Conservation (phyloP, 2,113 vertebrate genomes). For the Glaucomys volans region DNA sequence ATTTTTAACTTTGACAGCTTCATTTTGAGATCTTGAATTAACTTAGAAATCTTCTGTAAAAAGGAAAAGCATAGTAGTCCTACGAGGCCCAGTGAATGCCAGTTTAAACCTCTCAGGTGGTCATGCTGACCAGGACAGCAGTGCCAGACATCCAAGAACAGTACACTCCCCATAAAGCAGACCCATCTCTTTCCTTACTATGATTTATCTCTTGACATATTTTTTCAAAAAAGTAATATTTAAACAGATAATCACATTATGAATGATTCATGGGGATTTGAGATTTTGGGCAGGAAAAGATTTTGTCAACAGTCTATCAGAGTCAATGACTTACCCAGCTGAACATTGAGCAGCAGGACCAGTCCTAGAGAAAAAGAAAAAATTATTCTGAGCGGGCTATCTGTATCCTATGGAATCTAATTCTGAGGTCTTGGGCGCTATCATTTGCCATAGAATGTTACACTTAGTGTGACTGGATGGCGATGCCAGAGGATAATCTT, state of each 20-base stretch:
- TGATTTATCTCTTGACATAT: neutral
- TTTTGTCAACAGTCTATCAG: neutral
- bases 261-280: neutral
- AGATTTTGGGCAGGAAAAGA: neutral
- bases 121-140: neutral
- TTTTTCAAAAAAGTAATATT: neutral
- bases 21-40: neutral
- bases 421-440: neutral
- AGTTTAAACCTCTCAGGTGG: neutral
- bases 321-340: conserved; percentile 86
- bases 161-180: neutral
- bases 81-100: neutral
- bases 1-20: neutral
- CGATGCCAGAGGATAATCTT: neutral
- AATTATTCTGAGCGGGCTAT: neutral
- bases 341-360: conserved; percentile 86
- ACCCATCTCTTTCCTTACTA: neutral
- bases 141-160: neutral
- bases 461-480: neutral
- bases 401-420: neutral
- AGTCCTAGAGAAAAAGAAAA: conserved; percentile 78
- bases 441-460: neutral
- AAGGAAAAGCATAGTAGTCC: neutral
- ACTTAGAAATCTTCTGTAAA: neutral
- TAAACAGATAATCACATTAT: neutral